Evolutionary conservation across 2,113 vertebrate genomes (phyloP), one percentile per base, ranked within the genome.

Genomic region (Sceloporus undulatus): DNA sequence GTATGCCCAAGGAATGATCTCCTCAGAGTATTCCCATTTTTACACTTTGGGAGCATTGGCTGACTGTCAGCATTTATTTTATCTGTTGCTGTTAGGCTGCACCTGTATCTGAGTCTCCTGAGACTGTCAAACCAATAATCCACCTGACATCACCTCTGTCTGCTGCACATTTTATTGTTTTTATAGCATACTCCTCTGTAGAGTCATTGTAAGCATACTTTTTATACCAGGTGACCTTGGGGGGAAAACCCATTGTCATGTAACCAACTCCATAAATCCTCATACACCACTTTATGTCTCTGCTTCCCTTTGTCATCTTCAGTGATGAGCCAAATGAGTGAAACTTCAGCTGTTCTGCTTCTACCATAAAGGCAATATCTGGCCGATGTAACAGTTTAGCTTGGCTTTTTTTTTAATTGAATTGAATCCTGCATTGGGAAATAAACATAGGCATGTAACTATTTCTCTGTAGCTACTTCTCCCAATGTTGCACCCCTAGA

Each of bases 171-270:
- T 92, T 89, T 56, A 77, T 82, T 79, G 82, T 76, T 77, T 92
- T 93, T 88, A 93, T 88, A 82, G 87, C 84, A 85, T 85, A 62
- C 79, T 91, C 38, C 73, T 92, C 87, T 68, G 0, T 34, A 88
- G 14, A 65, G 0, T 88, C 88, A 9, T 73, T 70, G 18, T 34
- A 82, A 9, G 38, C 27, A 0, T 6, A 66, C 54, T 70, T 77
- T 87, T 94, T 4, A 0, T 54, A 87, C 42, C 56, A 85, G 79
- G 42, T 93, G 93, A 94, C 91, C 93, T 95, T 89, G 90, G 87
- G 86, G 85, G 54, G 81, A 87, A 52, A 82, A 90, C 84, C 79
- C 87, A 0, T 81, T 70, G 19, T 76, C 66, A 21, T 29, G 78
- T 77, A 92, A 88, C 84, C 42, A 1, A 29, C 78, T 14, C 85